Base-by-base conservation (phyloP, 2,888 invertebrate genomes). In the Philereme transversata region DNA sequence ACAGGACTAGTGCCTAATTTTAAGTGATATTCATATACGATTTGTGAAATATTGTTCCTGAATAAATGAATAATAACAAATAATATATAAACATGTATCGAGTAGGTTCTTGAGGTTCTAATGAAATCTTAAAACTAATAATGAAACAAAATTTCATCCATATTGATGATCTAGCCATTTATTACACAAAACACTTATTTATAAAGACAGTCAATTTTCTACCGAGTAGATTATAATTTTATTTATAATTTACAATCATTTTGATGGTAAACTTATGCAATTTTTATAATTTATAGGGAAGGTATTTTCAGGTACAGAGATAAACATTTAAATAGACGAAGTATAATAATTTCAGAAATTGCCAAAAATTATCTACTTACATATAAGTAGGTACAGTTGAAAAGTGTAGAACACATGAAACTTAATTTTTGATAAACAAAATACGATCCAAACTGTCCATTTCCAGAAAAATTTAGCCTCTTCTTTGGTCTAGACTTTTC, bases 221-320 rank as follows among this genome's bases (percentile, higher is more conserved):
- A 83, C 79, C 71, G 75, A 72, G 69, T 77, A 75, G 63, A 73
- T 55, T 67, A 67, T 71, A 69, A 68, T 71, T 71, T 66, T 62
- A 48, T 46, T 67, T 71, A 74, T 73, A 71, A 69, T 57, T 50
- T 77, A 73, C 63, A 60, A 68, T 63, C 61, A 67, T 72, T 64
- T 79, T 83, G 88, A 87, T 89, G 90, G 88, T 88, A 90, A 89
- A 88, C 88, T 87, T 90, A 90, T 81, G 86, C 77, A 72, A 72
- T 57, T 51, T 51, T 41, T 57, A 40, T 43, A 57, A 69, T 69
- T 64, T 67, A 43, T 59, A 44, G 61, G 60, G 58, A 58, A 66
- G 63, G 45, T 61, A 66, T 63, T 71, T 60, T 72, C 71, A 77
- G 74, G 71, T 78, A 78, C 70, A 57, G 61, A 50, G 52, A 70